These are phyloP conservation scores for Catostylus mosaicus DNA, from an alignment of 30 jellyfish, hydroid and myxozoan genomes.

Conservation along the genomic window DNA sequence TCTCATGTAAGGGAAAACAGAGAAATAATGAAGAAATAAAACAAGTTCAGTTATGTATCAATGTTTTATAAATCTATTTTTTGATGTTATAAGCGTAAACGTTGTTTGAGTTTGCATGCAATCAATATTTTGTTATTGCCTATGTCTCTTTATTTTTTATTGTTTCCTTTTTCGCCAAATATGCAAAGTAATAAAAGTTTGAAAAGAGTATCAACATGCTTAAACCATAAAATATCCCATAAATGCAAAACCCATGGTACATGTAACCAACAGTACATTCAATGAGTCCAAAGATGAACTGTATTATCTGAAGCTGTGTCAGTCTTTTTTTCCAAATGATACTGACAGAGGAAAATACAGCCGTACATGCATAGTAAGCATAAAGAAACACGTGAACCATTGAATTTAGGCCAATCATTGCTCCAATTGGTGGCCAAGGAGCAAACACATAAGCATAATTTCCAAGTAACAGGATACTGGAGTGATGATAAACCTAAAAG, in stretches of 20 bases:
- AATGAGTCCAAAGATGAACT: constrained; percentile 73
- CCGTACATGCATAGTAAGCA: constrained; percentile 77
- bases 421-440: constrained; percentile 88
- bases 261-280: constrained; percentile 71
- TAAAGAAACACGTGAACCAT: constrained; percentile 84
- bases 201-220: constrained; percentile 80
- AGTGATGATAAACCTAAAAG: constrained; percentile 89
- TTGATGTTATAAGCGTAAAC: no score
- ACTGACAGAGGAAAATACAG: constrained; percentile 30
- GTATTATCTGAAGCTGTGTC: constrained; percentile 86
- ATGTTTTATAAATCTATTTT: no score
- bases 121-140: no score
- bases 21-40: no score
- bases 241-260: constrained; percentile 80
- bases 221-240: constrained; percentile 73
- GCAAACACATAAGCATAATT: constrained; percentile 66
- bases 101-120: no score
- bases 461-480: constrained; percentile 81
- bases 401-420: constrained; percentile 77
- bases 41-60: no score
- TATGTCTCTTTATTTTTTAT: neutral
- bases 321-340: constrained; percentile 72
- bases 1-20: no score
- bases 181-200: constrained; percentile 79
- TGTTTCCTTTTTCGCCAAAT: constrained; percentile 13